Evolutionary conservation across 2,113 vertebrate species (phyloP).

Genomic region (Urocynchramus pylzowi): DNA sequence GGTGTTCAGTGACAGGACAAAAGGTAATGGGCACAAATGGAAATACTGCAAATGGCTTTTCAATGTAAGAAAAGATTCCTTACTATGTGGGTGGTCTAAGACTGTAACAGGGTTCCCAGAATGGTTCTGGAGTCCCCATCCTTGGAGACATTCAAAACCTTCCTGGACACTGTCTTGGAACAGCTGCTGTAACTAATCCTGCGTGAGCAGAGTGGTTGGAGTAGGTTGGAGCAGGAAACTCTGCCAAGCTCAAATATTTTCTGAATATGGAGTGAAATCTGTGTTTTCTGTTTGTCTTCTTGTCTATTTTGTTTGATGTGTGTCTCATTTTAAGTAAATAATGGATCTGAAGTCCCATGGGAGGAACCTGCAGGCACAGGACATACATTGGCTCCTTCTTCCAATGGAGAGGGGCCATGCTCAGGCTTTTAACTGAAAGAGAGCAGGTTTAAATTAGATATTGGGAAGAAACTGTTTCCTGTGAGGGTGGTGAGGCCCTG

Average conservation of each 20-base stretch:
- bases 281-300: background rate
- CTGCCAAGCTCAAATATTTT: background rate
- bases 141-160: background rate
- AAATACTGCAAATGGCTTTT: background rate
- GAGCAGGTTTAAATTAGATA: fast-evolving
- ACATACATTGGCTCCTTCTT: background rate
- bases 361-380: background rate
- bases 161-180: background rate
- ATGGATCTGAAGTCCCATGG: background rate
- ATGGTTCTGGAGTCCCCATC: background rate
- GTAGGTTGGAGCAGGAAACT: background rate
- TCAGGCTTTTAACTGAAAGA: background rate
- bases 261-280: background rate
- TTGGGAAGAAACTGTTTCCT: background rate
- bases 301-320: background rate
- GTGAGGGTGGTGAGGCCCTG: fast-evolving
- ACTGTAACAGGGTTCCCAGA: background rate
- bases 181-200: background rate
- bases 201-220: background rate
- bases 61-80: background rate
- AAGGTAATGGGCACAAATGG: background rate
- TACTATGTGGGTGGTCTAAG: background rate
- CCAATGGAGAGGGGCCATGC: background rate
- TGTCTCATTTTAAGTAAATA: background rate
- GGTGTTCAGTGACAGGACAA: background rate